Conservation (phyloP, 2,888 invertebrate species). For the Gasteruption jaculator region DNA sequence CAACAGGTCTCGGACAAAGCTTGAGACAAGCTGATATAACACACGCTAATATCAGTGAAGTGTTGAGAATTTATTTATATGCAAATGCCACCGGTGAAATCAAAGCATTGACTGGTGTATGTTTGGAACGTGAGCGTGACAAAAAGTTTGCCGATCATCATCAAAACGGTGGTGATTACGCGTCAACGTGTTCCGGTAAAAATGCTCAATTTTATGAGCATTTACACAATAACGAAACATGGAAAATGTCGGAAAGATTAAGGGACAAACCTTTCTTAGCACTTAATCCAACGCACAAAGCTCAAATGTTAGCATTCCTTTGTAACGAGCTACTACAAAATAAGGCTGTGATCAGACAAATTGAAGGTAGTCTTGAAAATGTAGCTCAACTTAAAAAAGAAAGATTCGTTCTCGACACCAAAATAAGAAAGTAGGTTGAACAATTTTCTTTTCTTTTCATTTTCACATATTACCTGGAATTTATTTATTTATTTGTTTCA, state of each 20-base stretch:
- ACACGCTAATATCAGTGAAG: constrained; percentile 86
- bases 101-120: constrained; percentile 74
- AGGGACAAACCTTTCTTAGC: constrained; percentile 83
- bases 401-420: constrained; percentile 88
- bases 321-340: constrained; percentile 94
- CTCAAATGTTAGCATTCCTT: constrained; percentile 82
- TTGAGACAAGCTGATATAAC: constrained; percentile 86
- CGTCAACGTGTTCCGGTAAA: constrained; percentile 65
- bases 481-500: background rate
- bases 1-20: constrained; percentile 87
- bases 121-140: constrained; percentile 76
- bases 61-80: constrained; percentile 85
- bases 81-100: constrained; percentile 86
- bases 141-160: constrained; percentile 79
- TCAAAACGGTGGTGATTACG: constrained; percentile 67
- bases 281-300: constrained; percentile 79
- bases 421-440: constrained; percentile 83
- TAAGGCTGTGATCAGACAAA: constrained; percentile 83
- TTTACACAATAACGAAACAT: constrained; percentile 72
- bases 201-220: constrained; percentile 77
- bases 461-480: background rate
- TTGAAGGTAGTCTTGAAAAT: constrained; percentile 83
- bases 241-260: constrained; percentile 75
- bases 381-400: constrained; percentile 85
- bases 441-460: constrained; percentile 8